Conservation (phyloP, 2,113 vertebrate species). For the Mormoops blainvillei region DNA sequence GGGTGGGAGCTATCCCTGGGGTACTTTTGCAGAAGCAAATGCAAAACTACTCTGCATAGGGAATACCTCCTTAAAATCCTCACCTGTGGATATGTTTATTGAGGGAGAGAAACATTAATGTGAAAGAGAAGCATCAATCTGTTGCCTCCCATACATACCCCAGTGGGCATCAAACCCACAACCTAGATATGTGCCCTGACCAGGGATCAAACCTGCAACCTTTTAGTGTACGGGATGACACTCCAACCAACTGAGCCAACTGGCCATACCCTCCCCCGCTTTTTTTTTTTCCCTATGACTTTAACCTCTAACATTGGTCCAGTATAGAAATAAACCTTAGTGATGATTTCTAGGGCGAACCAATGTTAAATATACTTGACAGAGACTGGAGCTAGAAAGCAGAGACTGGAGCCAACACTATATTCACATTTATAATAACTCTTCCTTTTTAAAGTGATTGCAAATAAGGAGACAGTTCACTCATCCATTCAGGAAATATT, state of each 20-base stretch:
- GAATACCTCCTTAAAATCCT: not conserved
- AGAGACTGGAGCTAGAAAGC: not conserved
- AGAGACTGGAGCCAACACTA: not conserved
- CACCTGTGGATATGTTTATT: too few relatives aligned
- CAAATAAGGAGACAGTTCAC: not conserved
- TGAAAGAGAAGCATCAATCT: too few relatives aligned
- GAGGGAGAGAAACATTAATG: too few relatives aligned
- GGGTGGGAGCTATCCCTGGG: not conserved
- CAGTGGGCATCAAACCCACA: too few relatives aligned
- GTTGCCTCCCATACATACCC: too few relatives aligned
- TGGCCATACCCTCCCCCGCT: accelerated
- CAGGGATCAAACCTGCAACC: too few relatives aligned
- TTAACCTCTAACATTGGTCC: not conserved
- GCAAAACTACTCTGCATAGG: not conserved
- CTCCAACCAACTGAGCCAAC: too few relatives aligned
- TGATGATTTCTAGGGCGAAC: not conserved
- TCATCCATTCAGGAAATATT: not conserved
- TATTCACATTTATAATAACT: not conserved
- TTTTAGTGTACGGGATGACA: too few relatives aligned
- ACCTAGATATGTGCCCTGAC: too few relatives aligned
- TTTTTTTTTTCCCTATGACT: not conserved
- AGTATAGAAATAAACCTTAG: not conserved
- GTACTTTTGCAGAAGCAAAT: not conserved
- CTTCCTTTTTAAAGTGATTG: not conserved
- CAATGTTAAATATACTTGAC: not conserved